Evolutionary conservation across 2,113 vertebrate species (phyloP), one percentile per base, ranked within the genome.

Genomic region (Amphiprion percula): DNA sequence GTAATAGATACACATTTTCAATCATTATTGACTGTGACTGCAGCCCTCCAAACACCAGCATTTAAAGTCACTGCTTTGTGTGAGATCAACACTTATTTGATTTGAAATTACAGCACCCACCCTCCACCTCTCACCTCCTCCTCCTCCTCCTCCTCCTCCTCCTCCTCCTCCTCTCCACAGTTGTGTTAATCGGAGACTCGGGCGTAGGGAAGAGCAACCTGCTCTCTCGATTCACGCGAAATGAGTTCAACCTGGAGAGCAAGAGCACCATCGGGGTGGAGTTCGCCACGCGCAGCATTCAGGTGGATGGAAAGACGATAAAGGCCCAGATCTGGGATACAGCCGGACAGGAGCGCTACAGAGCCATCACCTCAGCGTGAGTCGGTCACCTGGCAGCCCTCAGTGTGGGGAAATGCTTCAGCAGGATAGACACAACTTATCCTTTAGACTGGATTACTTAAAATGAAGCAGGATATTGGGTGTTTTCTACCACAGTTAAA

Each of bases 281-380:
- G 87, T 99, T 99, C 5, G 98, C 98, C 79, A 99, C 98, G 5
- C 95, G 98, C 82, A 99, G 97, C 94, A 99, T 99, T 88, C 98
- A 99, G 91, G 98, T 99, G 90, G 98, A 99, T 1, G 95, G 97
- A 83, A 99, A 99, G 95, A 99, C 97, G 69, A 98, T 99, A 94
- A 99, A 99, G 89, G 98, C 98, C 0, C 98, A 99, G 96, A 99
- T 99, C 93, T 99, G 98, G 98, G 98, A 99, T 77, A 99, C 98
- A 0, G 98, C 98, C 0, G 98, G 98, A 15, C 98, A 99, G 92
- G 98, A 99, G 82, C 96, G 98, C 85, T 99, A 99, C 95, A 95
- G 98, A 0, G 98, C 98, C 95, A 99, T 99, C 91, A 99, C 97
- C 64, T 99, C 97, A 0, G 97, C 97, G 98, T 99, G 92, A 96